Percentiles rank a stretch among this genome's conserved stretches.
phyloP scores from a whole-genome alignment of 2,888 invertebrate genomes.

The Habroteleia sp. region DNA sequence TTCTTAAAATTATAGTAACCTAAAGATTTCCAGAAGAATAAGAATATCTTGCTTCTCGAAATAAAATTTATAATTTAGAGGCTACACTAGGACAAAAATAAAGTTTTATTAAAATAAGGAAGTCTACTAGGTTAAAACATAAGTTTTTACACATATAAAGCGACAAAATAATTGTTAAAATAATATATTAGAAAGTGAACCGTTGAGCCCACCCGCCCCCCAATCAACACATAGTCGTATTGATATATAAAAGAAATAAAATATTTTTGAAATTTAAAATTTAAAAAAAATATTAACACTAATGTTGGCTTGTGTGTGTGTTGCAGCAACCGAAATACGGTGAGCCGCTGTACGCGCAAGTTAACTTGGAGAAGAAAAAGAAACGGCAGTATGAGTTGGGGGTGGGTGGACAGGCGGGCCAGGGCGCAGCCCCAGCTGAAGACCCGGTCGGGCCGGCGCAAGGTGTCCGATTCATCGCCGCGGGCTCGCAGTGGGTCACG shows the following conservation, averaged over 20 bases:
- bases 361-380: slow-evolving; percentile 85
- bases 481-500: slow-evolving; percentile 73
- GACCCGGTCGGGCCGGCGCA: slow-evolving; percentile 65
- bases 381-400: slow-evolving; percentile 81
- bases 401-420: slow-evolving; percentile 78
- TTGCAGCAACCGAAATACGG: slow-evolving; percentile 83
- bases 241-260: slow-evolving; percentile 1
- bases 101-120: too few species aligned
- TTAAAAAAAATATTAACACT: slow-evolving; percentile 40
- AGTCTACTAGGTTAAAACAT: too few species aligned
- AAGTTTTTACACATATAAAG: too few species aligned
- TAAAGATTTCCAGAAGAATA: too few species aligned
- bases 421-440: slow-evolving; percentile 67
- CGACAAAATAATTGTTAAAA: too few species aligned
- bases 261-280: slow-evolving; percentile 4
- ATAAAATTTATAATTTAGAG: too few species aligned
- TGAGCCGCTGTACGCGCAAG: slow-evolving; percentile 85
- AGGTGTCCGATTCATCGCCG: slow-evolving; percentile 66
- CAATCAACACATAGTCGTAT: slow-evolving; percentile 16
- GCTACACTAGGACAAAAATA: too few species aligned
- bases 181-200: slow-evolving; percentile 14
- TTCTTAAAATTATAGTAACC: too few species aligned
- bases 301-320: slow-evolving; percentile 78
- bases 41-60: too few species aligned
- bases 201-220: slow-evolving; percentile 51